Percentiles rank a stretch among this genome's conserved stretches.
Evolutionary conservation across 1,140 invertebrate genomes (phyloP).

Genomic region (Laupala kohalensis): DNA sequence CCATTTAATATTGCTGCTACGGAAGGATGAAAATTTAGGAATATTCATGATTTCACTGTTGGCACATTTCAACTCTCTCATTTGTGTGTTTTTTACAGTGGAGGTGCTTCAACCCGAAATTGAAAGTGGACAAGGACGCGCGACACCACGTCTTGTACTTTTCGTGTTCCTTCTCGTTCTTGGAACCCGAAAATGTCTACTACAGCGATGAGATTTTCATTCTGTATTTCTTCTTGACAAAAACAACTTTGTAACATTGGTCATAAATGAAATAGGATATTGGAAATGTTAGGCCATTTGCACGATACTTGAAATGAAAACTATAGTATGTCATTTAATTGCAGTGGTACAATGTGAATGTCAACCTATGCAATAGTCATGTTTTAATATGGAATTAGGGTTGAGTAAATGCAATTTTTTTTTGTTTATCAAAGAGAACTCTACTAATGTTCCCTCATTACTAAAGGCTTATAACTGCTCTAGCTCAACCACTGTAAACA

Average conservation of each 20-base stretch:
- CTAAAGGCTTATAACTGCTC: neutral
- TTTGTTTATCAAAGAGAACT: neutral
- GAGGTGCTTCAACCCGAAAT: neutral
- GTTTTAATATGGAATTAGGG: neutral
- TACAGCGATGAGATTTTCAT: neutral
- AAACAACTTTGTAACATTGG: neutral
- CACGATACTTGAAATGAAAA: neutral
- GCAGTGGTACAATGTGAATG: neutral
- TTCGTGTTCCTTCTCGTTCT: neutral
- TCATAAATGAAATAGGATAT: neutral
- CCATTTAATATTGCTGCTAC: too few species aligned
- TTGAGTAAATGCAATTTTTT: neutral
- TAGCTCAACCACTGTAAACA: neutral
- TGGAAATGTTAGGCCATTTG: neutral
- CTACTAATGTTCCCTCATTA: neutral
- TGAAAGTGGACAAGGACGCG: neutral
- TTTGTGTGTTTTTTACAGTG: neutral
- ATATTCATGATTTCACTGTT: too few species aligned
- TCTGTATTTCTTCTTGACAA: neutral
- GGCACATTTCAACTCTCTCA: too few species aligned
- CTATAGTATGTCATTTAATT: neutral
- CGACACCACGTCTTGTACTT: neutral
- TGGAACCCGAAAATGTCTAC: neutral
- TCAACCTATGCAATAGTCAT: neutral
- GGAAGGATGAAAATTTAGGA: too few species aligned